These are phyloP conservation scores for Acipenser ruthenus DNA, from an alignment of 2,797 vertebrate genomes.

Conservation along the genomic window DNA sequence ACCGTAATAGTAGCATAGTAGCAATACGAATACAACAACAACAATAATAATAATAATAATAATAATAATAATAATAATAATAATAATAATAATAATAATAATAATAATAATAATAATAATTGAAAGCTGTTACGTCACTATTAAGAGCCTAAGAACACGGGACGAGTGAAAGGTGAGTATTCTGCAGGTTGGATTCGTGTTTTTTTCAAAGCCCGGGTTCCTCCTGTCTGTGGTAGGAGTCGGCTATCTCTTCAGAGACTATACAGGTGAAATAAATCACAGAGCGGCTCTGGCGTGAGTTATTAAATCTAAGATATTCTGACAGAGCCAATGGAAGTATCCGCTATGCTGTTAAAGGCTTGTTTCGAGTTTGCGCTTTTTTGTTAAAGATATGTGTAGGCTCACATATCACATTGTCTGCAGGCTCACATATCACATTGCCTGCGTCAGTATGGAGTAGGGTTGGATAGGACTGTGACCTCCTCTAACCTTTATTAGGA, in stretches of 20 bases:
- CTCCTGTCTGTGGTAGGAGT: too few relatives aligned
- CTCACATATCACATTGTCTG: background rate
- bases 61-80: background rate
- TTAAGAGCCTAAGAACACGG: too few relatives aligned
- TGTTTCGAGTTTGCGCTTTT: conserved; percentile 7
- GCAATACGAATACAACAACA: background rate
- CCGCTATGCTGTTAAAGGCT: conserved; percentile 8
- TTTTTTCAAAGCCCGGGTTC: too few relatives aligned
- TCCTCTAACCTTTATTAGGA: conserved; percentile 62
- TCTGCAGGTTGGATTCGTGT: too few relatives aligned
- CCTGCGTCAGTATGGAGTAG: conserved; percentile 9
- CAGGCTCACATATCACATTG: too few relatives aligned
- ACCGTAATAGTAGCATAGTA: too few relatives aligned
- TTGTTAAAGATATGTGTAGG: background rate
- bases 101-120: conserved; percentile 3
- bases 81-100: too few relatives aligned
- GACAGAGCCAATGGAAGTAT: conserved; percentile 8
- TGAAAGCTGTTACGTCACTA: background rate
- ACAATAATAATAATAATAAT: background rate
- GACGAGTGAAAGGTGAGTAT: too few relatives aligned
- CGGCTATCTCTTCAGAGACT: too few relatives aligned
- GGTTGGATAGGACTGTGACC: conserved; percentile 50
- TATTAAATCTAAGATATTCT: conserved; percentile 11
- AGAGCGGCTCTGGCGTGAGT: background rate
- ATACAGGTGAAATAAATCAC: too few relatives aligned